phyloP scores from a whole-genome alignment of 2,113 vertebrate genomes.

The Stegastes partitus region DNA sequence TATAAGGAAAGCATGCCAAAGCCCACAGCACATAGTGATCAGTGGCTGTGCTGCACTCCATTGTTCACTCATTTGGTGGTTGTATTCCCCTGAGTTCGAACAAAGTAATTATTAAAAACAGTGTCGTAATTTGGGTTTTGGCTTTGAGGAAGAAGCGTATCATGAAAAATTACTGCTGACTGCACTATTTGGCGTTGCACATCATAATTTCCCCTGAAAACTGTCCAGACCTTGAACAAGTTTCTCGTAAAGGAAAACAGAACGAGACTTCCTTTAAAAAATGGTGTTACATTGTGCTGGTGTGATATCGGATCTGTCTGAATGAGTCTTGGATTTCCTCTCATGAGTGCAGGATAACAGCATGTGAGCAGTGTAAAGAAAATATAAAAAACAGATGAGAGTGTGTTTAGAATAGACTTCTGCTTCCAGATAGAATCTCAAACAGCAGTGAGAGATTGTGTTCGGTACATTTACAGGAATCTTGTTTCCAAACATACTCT shows the following conservation, averaged over 20 bases:
- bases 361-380: slow-evolving; percentile 2
- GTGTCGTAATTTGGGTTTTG: background rate
- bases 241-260: background rate
- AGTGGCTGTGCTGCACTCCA: background rate
- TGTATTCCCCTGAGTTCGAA: background rate
- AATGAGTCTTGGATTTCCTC: slow-evolving; percentile 25
- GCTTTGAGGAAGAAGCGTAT: background rate
- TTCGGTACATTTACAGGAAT: slow-evolving; percentile 28
- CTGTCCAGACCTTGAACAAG: background rate
- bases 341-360: background rate
- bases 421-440: slow-evolving; percentile 13
- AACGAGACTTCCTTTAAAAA: slow-evolving; percentile 5
- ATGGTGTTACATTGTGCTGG: background rate
- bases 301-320: background rate
- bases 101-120: background rate
- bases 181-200: background rate
- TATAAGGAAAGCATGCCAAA: background rate
- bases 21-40: background rate
- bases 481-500: slow-evolving; percentile 25
- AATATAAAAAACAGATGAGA: background rate
- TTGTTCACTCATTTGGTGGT: background rate
- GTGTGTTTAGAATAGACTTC: background rate
- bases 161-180: slow-evolving; percentile 15
- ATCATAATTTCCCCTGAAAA: background rate
- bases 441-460: background rate